Base-by-base conservation (phyloP, 2,888 invertebrate species). In the Brenthis hecate region DNA sequence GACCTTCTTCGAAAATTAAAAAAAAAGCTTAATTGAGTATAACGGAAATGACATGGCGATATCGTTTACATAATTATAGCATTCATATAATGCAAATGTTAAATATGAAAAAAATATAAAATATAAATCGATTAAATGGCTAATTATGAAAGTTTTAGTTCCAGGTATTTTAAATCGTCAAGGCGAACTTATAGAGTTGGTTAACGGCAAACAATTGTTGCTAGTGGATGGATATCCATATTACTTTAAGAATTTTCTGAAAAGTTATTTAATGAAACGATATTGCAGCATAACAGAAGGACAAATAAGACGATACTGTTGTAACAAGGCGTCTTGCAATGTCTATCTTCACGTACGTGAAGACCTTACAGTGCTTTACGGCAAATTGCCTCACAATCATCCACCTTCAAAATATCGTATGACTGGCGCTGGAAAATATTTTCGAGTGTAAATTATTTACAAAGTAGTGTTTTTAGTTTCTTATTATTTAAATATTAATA, bases 171-270 rank as follows among this genome's bases (percentile, higher is more conserved):
- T 8, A n/a, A 61, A 60, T 28, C 56, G 64, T 23, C 70, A 63
- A 65, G 68, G 77, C 48, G 64, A 78, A 61, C 36, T 82, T 1
- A 81, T 83, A 55, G 75, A 82, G 65, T 51, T 81, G 43, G 6
- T 76, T 3, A 80, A 78, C 50, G 83, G 82, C 6, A 81, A 76
- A 64, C 62, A 67, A 13, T 65, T 81, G 5, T 68, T 84, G 19
- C 54, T 84, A 11, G 71, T 79, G n/a, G 67, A 81, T 13, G 80
- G 78, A 2, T 84, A 78, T 68, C 79, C 85, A 3, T 83, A 74
- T 74, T 84, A 82, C 70, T 80, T 71, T 57, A 85, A 80, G 65
- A 61, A 68, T 8, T 56, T 36, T 3, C 57, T 71, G 13, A 73
- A 64, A 55, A 60, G 71, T 19, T 43, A 68, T 0, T 61, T 74